A percentile compares a stretch with the other conserved stretches of the same genome.
These are phyloP conservation scores for Naso thynnoides DNA, from an alignment of 2,797 vertebrate genomes.

Conservation along the genomic window DNA sequence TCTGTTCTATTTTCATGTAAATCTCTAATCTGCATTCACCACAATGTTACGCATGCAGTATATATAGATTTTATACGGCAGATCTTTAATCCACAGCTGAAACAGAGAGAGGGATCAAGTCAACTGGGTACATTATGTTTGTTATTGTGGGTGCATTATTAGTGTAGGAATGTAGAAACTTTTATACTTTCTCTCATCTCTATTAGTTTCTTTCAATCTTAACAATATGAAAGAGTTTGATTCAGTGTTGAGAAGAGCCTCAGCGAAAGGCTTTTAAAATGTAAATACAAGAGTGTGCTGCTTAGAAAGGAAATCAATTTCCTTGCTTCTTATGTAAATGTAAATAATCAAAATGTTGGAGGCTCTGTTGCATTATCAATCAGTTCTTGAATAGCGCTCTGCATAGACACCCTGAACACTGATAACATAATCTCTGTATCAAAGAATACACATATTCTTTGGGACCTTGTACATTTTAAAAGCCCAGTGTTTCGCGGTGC, in stretches of 20 bases:
- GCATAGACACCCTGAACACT: conserved; percentile 53
- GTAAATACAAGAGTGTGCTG: conserved; percentile 63
- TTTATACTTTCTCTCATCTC: conserved; percentile 41
- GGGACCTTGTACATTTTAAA: conserved; percentile 65
- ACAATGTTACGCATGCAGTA: conserved; percentile 17
- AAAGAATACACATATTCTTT: conserved; percentile 72
- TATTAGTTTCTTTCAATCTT: conserved; percentile 57
- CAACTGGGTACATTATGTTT: conserved; percentile 35
- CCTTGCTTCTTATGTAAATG: conserved; percentile 75
- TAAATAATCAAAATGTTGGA: conserved; percentile 73
- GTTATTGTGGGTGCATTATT: conserved; percentile 24
- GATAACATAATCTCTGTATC: conserved; percentile 78
- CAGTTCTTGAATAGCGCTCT: conserved; percentile 62
- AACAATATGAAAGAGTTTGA: conserved; percentile 34
- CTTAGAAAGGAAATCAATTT: conserved; percentile 77
- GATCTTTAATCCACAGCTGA: conserved; percentile 51
- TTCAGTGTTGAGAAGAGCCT: conserved; percentile 15
- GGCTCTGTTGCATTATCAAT: conserved; percentile 67
- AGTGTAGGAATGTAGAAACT: conserved; percentile 44
- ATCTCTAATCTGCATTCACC: conserved; percentile 63
- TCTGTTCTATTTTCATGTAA: conserved; percentile 61
- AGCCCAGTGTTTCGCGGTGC: conserved; percentile 55
- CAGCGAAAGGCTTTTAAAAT: conserved; percentile 59
- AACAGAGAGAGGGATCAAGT: conserved; percentile 40
- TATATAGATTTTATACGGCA: conserved; percentile 27